phyloP scores from a whole-genome alignment of 2,888 invertebrate genomes.

The Cybosia mesomella region DNA sequence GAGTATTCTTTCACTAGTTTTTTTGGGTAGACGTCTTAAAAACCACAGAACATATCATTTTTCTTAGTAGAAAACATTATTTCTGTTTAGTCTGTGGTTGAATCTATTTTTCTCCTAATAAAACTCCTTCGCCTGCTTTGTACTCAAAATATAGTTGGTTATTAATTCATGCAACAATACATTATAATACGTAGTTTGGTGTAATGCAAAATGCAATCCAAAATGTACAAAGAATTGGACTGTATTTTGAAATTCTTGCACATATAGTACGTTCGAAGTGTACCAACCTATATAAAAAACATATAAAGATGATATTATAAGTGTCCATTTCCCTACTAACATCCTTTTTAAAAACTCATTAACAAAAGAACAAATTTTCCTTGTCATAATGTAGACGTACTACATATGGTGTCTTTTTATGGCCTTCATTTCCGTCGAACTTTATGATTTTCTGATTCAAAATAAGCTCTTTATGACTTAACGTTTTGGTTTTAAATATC shows the following conservation, averaged over 20 bases:
- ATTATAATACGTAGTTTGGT: neutral
- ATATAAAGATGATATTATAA: neutral
- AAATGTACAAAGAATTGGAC: neutral
- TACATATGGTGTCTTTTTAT: constrained; percentile 21
- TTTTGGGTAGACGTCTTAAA: neutral
- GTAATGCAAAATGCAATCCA: neutral
- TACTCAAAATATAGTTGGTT: neutral
- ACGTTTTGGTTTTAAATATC: constrained; percentile 14
- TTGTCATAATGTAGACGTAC: constrained; percentile 3
- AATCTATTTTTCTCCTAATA: neutral
- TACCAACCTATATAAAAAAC: too few relatives aligned
- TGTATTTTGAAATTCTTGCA: too few relatives aligned
- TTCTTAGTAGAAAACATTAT: neutral
- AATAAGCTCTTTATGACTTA: constrained; percentile 16
- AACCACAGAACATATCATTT: neutral
- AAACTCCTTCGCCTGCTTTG: neutral
- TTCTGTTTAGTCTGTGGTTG: neutral
- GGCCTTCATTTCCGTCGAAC: constrained; percentile 18
- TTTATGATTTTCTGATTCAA: constrained; percentile 22
- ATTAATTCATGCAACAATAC: neutral
- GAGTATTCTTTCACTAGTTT: neutral
- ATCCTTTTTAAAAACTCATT: neutral
- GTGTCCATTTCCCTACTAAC: neutral
- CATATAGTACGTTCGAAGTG: too few relatives aligned
- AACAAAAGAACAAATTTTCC: constrained; percentile 9